Percentiles rank a stretch among this genome's conserved stretches.
phyloP scores from a whole-genome alignment of 1,140 invertebrate genomes.

The Theocolax elegans region DNA sequence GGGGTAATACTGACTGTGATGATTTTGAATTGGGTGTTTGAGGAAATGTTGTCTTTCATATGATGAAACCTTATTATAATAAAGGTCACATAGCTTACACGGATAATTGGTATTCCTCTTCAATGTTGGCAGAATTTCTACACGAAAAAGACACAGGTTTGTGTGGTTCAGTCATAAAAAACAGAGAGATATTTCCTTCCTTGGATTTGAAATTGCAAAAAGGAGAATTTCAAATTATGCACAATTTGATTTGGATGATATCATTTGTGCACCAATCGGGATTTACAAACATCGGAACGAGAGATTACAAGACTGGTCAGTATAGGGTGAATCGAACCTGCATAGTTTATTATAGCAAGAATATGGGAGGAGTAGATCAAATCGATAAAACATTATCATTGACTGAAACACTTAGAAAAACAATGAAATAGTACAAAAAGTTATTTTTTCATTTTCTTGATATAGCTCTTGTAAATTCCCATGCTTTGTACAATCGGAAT shows the following conservation, averaged over 20 bases:
- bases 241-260: not conserved
- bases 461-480: too few relatives aligned
- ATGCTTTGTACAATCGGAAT: too few relatives aligned
- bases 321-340: too few relatives aligned
- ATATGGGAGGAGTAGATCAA: too few relatives aligned
- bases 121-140: not conserved
- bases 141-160: not conserved
- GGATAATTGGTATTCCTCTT: not conserved
- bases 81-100: slow-evolving; percentile 40
- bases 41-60: slow-evolving; percentile 39
- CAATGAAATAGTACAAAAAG: too few relatives aligned
- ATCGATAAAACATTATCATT: too few relatives aligned
- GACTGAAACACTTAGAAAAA: too few relatives aligned
- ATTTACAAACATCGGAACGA: not conserved
- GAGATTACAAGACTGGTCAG: too few relatives aligned
- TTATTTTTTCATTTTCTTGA: too few relatives aligned
- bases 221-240: not conserved
- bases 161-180: not conserved
- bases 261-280: not conserved
- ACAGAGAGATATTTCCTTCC: not conserved
- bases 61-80: slow-evolving; percentile 44
- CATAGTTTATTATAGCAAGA: too few relatives aligned
- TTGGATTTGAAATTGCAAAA: not conserved
- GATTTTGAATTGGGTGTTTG: slow-evolving; percentile 32
- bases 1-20: not conserved